These are phyloP conservation scores for Poeciliopsis gracilis DNA, from an alignment of 2,797 vertebrate genomes.

Conservation along the genomic window DNA sequence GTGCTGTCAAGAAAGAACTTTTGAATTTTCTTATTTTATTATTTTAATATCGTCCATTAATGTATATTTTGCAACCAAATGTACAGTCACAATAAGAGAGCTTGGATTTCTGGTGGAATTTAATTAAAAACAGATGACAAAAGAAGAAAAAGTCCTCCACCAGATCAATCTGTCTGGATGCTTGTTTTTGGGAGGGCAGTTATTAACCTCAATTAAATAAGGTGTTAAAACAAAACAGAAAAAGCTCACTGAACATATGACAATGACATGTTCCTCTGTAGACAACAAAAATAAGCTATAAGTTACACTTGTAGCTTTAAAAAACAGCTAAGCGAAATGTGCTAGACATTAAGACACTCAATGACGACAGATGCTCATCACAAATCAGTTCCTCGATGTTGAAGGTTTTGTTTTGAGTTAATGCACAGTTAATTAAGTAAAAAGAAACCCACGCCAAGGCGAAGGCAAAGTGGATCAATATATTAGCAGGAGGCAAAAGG, in stretches of 20 bases:
- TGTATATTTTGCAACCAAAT: not conserved
- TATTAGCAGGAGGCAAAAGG: constrained; percentile 25
- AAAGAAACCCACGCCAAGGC: not conserved
- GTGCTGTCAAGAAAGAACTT: not conserved
- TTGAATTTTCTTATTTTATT: not conserved
- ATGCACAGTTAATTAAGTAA: constrained; percentile 51
- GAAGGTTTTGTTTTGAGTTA: constrained; percentile 21
- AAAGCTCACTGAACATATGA: not conserved
- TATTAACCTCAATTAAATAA: not conserved
- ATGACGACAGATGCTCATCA: constrained; percentile 57
- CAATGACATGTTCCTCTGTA: not conserved
- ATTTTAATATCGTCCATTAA: not conserved
- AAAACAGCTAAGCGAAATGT: constrained; percentile 4
- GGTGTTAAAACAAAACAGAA: not conserved
- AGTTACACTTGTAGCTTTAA: not conserved
- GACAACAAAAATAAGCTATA: not conserved
- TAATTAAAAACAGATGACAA: not conserved
- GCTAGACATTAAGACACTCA: constrained; percentile 32
- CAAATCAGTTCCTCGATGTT: constrained; percentile 46
- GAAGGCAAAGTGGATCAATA: constrained; percentile 56
- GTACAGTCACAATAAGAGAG: not conserved
- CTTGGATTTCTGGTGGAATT: not conserved
- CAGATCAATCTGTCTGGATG: not conserved
- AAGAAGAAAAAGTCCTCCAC: not conserved
- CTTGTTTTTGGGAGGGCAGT: not conserved